A percentile compares a stretch with the other conserved stretches of the same genome.
Conservation (phyloP, 2,888 invertebrate species). For the Caenorhabditis panamensis region DNA sequence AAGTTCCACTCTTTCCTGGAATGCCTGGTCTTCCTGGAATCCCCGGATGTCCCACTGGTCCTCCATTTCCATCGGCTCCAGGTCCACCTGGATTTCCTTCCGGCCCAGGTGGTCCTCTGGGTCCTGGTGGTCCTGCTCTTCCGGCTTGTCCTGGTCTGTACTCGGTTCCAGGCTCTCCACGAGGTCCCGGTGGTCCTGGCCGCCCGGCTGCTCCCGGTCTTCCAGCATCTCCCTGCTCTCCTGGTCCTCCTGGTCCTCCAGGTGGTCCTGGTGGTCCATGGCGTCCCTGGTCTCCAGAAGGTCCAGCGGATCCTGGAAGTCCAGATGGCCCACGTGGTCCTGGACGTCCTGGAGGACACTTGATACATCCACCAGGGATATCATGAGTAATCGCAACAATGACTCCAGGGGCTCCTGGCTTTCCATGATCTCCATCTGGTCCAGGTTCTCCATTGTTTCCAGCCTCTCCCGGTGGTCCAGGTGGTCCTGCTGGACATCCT, state of each 20-base stretch:
- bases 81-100: slow-evolving; percentile 60
- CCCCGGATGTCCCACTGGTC: slow-evolving; percentile 66
- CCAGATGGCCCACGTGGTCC: slow-evolving; percentile 63
- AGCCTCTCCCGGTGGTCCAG: slow-evolving; percentile 68
- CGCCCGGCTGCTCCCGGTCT: slow-evolving; percentile 61
- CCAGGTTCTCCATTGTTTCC: slow-evolving; percentile 69
- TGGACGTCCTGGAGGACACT: slow-evolving; percentile 66
- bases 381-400: slow-evolving; percentile 72
- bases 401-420: slow-evolving; percentile 70
- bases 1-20: slow-evolving; percentile 67
- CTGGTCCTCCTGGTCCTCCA: slow-evolving; percentile 60
- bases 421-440: slow-evolving; percentile 68
- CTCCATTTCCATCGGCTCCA: slow-evolving; percentile 64
- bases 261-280: slow-evolving; percentile 63
- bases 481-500: slow-evolving; percentile 74
- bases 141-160: slow-evolving; percentile 66
- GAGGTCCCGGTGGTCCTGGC: slow-evolving; percentile 66
- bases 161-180: slow-evolving; percentile 67
- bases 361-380: slow-evolving; percentile 73
- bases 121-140: slow-evolving; percentile 65
- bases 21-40: slow-evolving; percentile 66
- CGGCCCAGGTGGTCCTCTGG: slow-evolving; percentile 70
- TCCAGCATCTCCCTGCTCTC: slow-evolving; percentile 64
- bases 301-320: slow-evolving; percentile 62
- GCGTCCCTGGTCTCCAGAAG: slow-evolving; percentile 61